phyloP scores from a whole-genome alignment of 2,797 vertebrate genomes.

The Fistularia tabacaria region DNA sequence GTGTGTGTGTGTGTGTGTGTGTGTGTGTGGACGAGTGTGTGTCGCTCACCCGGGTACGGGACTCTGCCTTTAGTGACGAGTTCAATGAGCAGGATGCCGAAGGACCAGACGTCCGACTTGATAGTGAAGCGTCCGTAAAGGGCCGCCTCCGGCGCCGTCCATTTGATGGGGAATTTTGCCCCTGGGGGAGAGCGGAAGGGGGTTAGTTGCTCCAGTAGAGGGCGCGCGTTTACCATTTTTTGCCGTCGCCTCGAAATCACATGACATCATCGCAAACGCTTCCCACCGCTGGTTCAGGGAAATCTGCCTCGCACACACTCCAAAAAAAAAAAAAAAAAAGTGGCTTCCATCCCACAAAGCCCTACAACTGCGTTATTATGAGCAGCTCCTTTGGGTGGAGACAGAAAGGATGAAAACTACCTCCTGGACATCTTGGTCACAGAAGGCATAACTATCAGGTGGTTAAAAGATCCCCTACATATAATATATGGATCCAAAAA shows the following conservation, averaged over 20 bases:
- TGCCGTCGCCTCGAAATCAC: background rate
- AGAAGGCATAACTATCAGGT: no score
- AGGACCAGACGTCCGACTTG: conserved; percentile 96
- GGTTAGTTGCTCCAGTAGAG: conserved; percentile 30
- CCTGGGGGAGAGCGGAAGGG: conserved; percentile 63
- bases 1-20: background rate
- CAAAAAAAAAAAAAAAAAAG: no score
- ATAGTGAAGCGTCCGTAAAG: conserved; percentile 95
- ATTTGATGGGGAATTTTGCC: conserved; percentile 96
- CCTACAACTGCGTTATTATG: no score
- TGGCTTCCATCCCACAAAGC: no score
- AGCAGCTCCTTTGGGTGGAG: no score
- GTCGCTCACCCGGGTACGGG: conserved; percentile 87
- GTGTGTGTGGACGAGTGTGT: conserved; percentile 1
- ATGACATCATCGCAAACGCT: conserved; percentile 5
- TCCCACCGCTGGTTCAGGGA: background rate
- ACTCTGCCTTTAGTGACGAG: conserved; percentile 95
- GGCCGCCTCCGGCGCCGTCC: conserved; percentile 92
- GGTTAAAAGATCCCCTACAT: no score
- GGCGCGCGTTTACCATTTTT: conserved; percentile 15
- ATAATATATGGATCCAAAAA: no score
- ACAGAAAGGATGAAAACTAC: no score
- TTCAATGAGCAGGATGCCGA: conserved; percentile 91
- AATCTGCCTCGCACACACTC: no score
- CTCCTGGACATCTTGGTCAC: no score